A percentile compares a stretch with the other conserved stretches of the same genome.
These are phyloP conservation scores for Acrossocheilus wenchowensis DNA, from an alignment of 2,797 vertebrate genomes.

Conservation along the genomic window DNA sequence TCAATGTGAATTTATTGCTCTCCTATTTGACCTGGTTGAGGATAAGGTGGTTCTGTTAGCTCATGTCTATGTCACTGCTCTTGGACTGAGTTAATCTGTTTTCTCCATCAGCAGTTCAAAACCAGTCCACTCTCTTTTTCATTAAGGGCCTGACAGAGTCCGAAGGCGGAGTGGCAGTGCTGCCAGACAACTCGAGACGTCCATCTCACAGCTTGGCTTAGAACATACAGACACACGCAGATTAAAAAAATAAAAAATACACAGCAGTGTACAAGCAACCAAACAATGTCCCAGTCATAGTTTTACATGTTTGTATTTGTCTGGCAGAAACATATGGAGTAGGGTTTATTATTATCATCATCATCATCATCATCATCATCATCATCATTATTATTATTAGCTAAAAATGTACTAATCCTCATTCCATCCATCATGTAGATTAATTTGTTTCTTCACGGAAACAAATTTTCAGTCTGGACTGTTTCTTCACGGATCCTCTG, in stretches of 20 bases:
- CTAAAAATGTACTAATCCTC: neutral
- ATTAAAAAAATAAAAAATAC: neutral
- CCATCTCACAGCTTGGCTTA: conserved; percentile 15
- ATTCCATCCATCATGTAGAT: neutral
- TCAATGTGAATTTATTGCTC: conserved; percentile 44
- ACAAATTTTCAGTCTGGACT: too few relatives aligned
- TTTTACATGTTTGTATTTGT: neutral
- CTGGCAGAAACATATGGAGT: neutral
- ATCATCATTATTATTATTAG: too few relatives aligned
- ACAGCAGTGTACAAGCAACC: neutral
- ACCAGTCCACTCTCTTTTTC: conserved; percentile 81
- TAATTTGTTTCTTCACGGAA: neutral
- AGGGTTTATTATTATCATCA: neutral
- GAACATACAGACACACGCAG: neutral
- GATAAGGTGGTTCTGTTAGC: conserved; percentile 58
- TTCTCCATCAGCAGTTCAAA: conserved; percentile 79
- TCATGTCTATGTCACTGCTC: conserved; percentile 52
- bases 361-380: neutral
- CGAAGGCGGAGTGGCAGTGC: conserved; percentile 54
- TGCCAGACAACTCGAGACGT: conserved; percentile 36
- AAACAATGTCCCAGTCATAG: neutral
- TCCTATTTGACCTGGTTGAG: conserved; percentile 50
- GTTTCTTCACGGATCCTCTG: neutral
- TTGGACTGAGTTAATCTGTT: conserved; percentile 78
- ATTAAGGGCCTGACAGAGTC: conserved; percentile 76